These are phyloP conservation scores for Odontesthes bonariensis DNA, from an alignment of 2,113 vertebrate genomes.

Conservation along the genomic window DNA sequence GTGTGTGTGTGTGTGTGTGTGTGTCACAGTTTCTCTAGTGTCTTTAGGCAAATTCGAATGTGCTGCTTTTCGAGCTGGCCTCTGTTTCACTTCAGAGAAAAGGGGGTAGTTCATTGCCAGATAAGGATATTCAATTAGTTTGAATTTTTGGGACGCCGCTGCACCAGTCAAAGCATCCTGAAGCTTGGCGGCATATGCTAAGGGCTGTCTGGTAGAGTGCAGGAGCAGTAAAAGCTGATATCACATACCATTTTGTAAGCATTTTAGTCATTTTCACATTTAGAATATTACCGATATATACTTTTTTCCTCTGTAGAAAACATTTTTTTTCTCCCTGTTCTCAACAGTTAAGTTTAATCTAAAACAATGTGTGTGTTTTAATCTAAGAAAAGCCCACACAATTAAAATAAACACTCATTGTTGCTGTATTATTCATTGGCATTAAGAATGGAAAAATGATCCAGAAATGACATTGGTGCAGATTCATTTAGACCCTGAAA, in stretches of 20 bases:
- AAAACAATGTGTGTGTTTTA: no score
- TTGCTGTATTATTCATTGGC: background rate
- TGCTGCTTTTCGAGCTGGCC: conserved; percentile 42
- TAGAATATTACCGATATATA: no score
- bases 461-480: background rate
- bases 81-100: conserved; percentile 57
- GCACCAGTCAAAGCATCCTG: conserved; percentile 36
- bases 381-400: no score
- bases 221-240: conserved; percentile 49
- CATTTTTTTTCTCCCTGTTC: no score
- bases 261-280: conserved; percentile 35
- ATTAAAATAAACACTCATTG: no score
- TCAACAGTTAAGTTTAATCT: no score
- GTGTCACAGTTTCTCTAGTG: conserved; percentile 14
- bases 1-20: conserved; percentile 6
- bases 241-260: conserved; percentile 58
- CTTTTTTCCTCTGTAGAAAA: no score
- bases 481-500: conserved; percentile 25
- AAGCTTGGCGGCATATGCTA: conserved; percentile 50
- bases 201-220: conserved; percentile 47
- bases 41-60: conserved; percentile 52
- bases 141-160: conserved; percentile 32
- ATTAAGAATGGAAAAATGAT: conserved; percentile 13
- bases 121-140: conserved; percentile 78
- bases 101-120: conserved; percentile 46